phyloP scores from a whole-genome alignment of 2,888 invertebrate species.

The Andrena minutula region DNA sequence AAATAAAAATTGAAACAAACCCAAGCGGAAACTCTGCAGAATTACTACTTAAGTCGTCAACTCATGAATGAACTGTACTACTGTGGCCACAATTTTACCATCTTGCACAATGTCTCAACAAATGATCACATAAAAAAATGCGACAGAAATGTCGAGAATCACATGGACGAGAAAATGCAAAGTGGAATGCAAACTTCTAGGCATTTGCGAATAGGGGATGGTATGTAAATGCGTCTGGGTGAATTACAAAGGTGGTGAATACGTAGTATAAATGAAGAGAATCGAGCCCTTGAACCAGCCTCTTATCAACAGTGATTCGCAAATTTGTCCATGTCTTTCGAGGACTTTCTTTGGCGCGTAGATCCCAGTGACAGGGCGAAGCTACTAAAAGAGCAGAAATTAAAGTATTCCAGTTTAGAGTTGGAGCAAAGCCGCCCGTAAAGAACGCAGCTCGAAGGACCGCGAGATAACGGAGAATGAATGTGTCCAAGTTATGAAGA shows the following conservation, averaged over 20 bases:
- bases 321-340: conserved; percentile 2
- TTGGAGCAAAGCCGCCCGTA: conserved; percentile 45
- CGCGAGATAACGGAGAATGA: conserved; percentile 44
- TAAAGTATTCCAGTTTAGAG: conserved; percentile 52
- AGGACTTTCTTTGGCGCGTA: neutral
- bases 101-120: neutral
- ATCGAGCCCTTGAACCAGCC: neutral
- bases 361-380: neutral
- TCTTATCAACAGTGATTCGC: conserved; percentile 22
- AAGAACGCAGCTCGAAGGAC: conserved; percentile 54
- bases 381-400: conserved; percentile 32
- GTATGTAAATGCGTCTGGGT: neutral
- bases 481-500: conserved; percentile 56
- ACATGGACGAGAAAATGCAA: neutral
- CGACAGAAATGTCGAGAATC: neutral
- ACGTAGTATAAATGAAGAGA: neutral
- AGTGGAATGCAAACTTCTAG: neutral
- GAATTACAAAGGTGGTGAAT: conserved; percentile 4
- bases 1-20: too few species aligned
- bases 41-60: too few species aligned
- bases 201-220: neutral
- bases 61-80: too few species aligned
- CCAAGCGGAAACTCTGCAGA: too few species aligned
- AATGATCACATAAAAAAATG: neutral
- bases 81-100: neutral